Percentiles rank a stretch among this genome's conserved stretches.
phyloP scores from a whole-genome alignment of 2,113 vertebrate species.

The Tetrax tetrax region DNA sequence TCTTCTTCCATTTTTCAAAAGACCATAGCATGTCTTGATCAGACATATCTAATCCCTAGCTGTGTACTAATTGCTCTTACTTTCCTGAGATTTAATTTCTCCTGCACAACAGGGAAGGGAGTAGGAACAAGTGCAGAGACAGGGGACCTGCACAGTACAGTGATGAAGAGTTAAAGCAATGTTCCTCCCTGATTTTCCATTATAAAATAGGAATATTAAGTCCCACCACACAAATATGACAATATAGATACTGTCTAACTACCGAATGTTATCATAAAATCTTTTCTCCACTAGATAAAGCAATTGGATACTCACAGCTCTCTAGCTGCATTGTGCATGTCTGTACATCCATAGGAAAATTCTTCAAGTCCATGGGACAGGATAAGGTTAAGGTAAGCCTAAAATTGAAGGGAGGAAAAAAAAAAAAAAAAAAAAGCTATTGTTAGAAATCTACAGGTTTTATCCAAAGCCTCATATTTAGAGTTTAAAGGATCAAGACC shows the following conservation, averaged over 20 bases:
- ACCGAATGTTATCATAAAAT: not conserved
- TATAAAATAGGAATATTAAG: not conserved
- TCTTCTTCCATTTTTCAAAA: not conserved
- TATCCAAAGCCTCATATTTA: not conserved
- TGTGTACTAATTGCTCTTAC: not conserved
- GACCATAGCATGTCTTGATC: not conserved
- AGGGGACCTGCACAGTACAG: accelerated
- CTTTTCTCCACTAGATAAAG: not conserved
- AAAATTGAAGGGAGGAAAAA: not conserved
- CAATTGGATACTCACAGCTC: conserved; percentile 85
- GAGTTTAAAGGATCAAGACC: not conserved
- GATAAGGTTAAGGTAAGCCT: conserved; percentile 97
- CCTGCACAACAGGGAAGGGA: not conserved
- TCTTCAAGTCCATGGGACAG: conserved; percentile 99
- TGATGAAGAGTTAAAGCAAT: not conserved
- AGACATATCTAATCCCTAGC: not conserved
- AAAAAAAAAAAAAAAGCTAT: not conserved
- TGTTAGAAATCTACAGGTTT: not conserved
- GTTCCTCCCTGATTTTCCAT: not conserved
- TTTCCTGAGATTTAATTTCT: not conserved
- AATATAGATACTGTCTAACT: not conserved
- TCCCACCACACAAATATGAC: not conserved
- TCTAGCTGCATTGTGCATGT: conserved; percentile 98
- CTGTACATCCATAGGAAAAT: conserved; percentile 99
- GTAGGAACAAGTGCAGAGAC: not conserved